Conservation (phyloP, 2,888 invertebrate species). For the Plagiodera versicolora region DNA sequence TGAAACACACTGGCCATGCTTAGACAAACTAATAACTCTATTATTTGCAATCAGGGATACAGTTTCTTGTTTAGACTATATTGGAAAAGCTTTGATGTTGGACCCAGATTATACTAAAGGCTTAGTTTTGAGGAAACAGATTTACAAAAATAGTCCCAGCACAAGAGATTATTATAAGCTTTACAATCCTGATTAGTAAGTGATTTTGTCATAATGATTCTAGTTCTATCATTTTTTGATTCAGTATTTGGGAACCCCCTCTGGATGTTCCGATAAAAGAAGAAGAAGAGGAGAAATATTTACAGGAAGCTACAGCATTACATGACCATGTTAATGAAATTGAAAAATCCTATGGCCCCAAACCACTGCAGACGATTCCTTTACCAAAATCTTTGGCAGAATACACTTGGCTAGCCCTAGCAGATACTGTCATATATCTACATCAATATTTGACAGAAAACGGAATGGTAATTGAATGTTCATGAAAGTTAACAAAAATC, state of each 20-base stretch:
- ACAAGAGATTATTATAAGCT: conserved; percentile 68
- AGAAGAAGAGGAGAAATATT: conserved; percentile 58
- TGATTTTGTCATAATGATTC: too few species aligned
- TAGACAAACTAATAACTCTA: conserved; percentile 79
- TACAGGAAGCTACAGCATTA: conserved; percentile 63
- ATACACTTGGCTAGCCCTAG: conserved; percentile 68
- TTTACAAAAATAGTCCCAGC: conserved; percentile 70
- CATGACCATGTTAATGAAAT: conserved; percentile 60
- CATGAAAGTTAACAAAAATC: too few species aligned
- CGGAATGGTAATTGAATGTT: conserved; percentile 56
- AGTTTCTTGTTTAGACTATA: conserved; percentile 74
- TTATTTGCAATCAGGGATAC: conserved; percentile 75
- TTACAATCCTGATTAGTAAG: conserved; percentile 63
- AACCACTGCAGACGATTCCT: conserved; percentile 60
- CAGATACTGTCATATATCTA: conserved; percentile 65
- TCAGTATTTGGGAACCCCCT: conserved; percentile 56
- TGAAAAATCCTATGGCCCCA: conserved; percentile 58
- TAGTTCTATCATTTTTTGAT: too few species aligned
- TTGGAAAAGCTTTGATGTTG: conserved; percentile 70
- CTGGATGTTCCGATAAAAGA: conserved; percentile 57
- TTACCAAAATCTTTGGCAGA: conserved; percentile 63
- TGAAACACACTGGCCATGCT: conserved; percentile 85
- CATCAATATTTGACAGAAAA: conserved; percentile 67
- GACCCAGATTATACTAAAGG: conserved; percentile 77
- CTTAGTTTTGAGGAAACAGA: conserved; percentile 71